Evolutionary conservation across 2,113 vertebrate species (phyloP).

Genomic region (Rhinolophus ferrumequinum): DNA sequence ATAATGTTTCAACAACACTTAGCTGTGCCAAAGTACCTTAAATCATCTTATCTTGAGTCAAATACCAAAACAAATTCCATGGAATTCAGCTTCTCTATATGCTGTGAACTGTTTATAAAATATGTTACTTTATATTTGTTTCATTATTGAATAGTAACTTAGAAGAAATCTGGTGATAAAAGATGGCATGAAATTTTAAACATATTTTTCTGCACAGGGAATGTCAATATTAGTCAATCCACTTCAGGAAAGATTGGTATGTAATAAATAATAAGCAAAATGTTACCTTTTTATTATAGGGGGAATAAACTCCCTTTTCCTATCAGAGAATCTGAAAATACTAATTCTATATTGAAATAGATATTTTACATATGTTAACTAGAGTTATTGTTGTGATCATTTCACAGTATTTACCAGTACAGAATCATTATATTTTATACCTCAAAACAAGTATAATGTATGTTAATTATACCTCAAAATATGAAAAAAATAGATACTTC

Average conservation of each 20-base stretch:
- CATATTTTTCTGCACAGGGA: not conserved
- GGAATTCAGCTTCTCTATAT: not conserved
- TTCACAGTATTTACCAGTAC: not conserved
- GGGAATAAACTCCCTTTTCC: not conserved
- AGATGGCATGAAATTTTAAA: not conserved
- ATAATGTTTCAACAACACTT: not conserved
- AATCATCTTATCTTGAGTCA: not conserved
- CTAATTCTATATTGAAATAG: not conserved
- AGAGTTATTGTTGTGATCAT: not conserved
- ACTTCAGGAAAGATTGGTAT: not conserved
- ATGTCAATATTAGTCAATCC: not conserved
- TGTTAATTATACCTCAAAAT: not conserved
- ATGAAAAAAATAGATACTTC: not conserved
- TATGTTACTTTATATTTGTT: not conserved
- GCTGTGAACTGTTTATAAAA: not conserved
- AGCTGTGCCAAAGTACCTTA: not conserved
- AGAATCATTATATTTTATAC: not conserved
- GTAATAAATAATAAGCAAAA: not conserved
- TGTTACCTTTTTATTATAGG: not conserved
- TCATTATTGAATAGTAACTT: conserved; percentile 6
- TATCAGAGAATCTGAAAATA: not conserved
- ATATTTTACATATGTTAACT: not conserved
- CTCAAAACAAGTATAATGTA: not conserved
- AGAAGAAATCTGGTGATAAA: not conserved
- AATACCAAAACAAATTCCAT: not conserved